Base-by-base conservation (phyloP, 2,888 invertebrate genomes). In the Noctua fimbriata region DNA sequence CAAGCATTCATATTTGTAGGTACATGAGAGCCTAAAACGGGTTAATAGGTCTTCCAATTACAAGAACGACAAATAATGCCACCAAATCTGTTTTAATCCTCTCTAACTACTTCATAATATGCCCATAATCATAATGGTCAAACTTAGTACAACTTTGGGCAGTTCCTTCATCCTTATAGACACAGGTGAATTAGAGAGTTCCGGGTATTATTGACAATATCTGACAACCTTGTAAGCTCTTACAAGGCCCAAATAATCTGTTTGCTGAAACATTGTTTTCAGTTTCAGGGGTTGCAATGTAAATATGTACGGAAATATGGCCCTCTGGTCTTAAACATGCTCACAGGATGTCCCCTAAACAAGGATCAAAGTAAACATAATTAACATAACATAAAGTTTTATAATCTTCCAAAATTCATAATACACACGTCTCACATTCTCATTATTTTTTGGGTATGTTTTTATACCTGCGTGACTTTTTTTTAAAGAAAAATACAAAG, bases 221-320 rank as follows among this genome's bases (percentile, higher is more conserved):
- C 81, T 60, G 47, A 44, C 55, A 55, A 70, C 73, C 1, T 74
- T 72, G 36, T 66, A 47, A 78, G 76, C 70, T 52, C 32, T 21
- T 79, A 32, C 2, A 67, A 70, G 55, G 63, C 79, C 66, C 69
- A 69, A 72, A 78, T 74, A 80, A 80, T 87, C 77, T 70, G 73
- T 58, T 76, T 36, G 63, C 81, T 81, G 63, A 32, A 76, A 71
- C 78, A 79, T 69, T 84, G 73, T 78, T 60, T 66, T 44, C 32
- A 60, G 21, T 55, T 67, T 49, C 32, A 65, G 14, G 32, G 65
- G 52, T 44, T 74, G 47, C 16, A 60, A 66, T 71, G 36, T 71
- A 58, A 76, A 82, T 49, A 73, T 63, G 28, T 49, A 41, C 16
- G 28, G n/a, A 63, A 32, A 55, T 73, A 49, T 16, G 32, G 32